Evolutionary conservation across 2,888 invertebrate species (phyloP).

Genomic region (Fragum whitleyi): DNA sequence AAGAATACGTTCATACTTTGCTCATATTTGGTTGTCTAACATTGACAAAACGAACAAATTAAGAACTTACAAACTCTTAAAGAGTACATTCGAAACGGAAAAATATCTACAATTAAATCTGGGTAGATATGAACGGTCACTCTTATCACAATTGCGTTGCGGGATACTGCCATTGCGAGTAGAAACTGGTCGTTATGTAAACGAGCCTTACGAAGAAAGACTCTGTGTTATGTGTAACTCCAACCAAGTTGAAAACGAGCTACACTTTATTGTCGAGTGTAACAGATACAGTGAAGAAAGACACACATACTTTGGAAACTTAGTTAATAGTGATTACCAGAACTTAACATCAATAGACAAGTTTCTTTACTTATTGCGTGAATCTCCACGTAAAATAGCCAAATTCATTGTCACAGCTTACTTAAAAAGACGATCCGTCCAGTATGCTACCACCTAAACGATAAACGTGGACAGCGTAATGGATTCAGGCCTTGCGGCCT

Average conservation of each 20-base stretch:
- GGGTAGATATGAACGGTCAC: slow-evolving; percentile 20
- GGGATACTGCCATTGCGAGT: slow-evolving; percentile 38
- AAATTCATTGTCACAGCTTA: slow-evolving; percentile 1
- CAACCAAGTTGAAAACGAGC: slow-evolving; percentile 25
- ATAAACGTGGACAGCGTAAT: no score
- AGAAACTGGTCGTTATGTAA: slow-evolving; percentile 39
- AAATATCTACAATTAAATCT: slow-evolving; percentile 15
- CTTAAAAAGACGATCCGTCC: background rate
- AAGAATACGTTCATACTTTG: background rate
- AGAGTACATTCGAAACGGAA: slow-evolving; percentile 10
- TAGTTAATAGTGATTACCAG: background rate
- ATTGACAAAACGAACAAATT: slow-evolving; percentile 16
- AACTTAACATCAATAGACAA: slow-evolving; percentile 32
- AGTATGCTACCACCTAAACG: no score
- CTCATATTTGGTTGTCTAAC: background rate
- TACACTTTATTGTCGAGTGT: slow-evolving; percentile 32
- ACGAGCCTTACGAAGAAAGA: slow-evolving; percentile 28
- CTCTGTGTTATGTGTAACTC: slow-evolving; percentile 30
- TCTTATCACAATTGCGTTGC: slow-evolving; percentile 33
- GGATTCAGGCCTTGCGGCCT: no score
- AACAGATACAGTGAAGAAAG: slow-evolving; percentile 19
- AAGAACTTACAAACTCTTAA: slow-evolving; percentile 29
- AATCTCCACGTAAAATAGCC: background rate
- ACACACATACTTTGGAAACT: background rate
- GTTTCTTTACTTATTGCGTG: no score